phyloP scores from a whole-genome alignment of 2,113 vertebrate species.

The Gambusia holbrooki region DNA sequence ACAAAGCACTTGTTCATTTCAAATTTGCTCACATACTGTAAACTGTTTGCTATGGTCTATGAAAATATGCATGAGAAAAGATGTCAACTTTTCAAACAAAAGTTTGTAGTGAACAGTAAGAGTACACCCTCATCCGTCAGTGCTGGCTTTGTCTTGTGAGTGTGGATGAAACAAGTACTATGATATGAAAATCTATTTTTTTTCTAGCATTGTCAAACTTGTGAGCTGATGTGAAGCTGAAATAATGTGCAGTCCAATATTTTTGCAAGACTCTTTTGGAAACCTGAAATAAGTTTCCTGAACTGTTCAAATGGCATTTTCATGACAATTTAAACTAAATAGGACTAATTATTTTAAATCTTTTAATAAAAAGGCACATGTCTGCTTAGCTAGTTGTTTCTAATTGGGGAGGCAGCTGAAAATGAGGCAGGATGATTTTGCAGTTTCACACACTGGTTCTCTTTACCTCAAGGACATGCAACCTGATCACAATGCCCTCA shows the following conservation, averaged over 20 bases:
- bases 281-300: neutral
- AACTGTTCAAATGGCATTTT: neutral
- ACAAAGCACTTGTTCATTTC: neutral
- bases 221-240: neutral
- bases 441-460: slow-evolving; percentile 15
- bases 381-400: neutral
- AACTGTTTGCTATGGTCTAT: neutral
- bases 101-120: slow-evolving; percentile 2
- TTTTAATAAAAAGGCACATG: neutral
- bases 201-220: neutral
- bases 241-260: neutral
- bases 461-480: slow-evolving; percentile 48
- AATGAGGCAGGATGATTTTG: slow-evolving; percentile 12
- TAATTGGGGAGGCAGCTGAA: neutral
- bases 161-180: slow-evolving; percentile 12
- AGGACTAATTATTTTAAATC: neutral
- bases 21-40: neutral
- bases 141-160: neutral
- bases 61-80: neutral
- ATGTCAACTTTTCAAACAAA: slow-evolving; percentile 28
- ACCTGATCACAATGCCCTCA: slow-evolving; percentile 36
- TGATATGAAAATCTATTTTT: neutral
- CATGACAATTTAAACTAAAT: neutral
- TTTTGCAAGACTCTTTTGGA: neutral
- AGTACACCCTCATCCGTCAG: slow-evolving; percentile 10